Conservation (phyloP, 2,888 invertebrate species). For the Chironomus tentans region DNA sequence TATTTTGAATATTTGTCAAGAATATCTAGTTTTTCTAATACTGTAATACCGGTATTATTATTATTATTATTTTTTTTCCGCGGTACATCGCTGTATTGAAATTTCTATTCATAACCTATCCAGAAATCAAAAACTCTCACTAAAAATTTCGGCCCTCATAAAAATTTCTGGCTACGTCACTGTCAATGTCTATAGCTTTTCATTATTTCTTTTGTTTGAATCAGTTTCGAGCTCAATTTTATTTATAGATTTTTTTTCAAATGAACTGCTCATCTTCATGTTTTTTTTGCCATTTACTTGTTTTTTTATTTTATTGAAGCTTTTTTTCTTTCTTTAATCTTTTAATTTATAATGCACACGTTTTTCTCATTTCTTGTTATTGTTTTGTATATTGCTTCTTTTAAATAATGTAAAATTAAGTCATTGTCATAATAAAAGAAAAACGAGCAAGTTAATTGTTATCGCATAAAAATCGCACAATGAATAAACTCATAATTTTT, state of each 20-base stretch:
- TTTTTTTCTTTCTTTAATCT: not conserved
- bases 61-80: no score
- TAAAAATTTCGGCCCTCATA: no score
- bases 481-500: conserved; percentile 21
- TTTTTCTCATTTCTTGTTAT: not conserved
- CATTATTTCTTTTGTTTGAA: not conserved
- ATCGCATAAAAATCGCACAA: not conserved
- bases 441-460: not conserved
- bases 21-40: no score
- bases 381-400: no score
- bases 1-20: no score
- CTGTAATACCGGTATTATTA: no score
- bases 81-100: no score
- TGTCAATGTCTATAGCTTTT: not conserved
- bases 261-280: not conserved
- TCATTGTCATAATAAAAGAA: not conserved
- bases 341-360: not conserved
- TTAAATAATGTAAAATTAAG: not conserved
- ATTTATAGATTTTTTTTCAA: conserved; percentile 6
- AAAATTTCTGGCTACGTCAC: no score
- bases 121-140: no score
- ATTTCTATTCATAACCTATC: no score
- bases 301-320: not conserved
- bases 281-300: not conserved
- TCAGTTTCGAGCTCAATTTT: conserved; percentile 5